phyloP scores from a whole-genome alignment of 2,113 vertebrate species.

The Salvelinus namaycush region DNA sequence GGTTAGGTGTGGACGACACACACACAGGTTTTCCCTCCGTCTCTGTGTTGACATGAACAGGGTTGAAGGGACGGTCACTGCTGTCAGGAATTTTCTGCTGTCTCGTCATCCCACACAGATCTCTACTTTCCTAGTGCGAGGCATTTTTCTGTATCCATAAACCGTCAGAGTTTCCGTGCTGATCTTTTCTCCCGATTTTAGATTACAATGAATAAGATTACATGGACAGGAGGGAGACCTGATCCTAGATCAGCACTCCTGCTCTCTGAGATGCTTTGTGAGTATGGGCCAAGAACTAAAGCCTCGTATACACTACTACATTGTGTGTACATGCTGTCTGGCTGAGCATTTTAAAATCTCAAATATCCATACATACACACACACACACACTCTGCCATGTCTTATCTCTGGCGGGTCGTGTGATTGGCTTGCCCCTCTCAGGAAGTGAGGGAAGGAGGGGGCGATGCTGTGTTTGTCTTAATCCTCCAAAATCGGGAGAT shows the following conservation, averaged over 20 bases:
- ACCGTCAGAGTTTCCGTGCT: neutral
- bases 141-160: neutral
- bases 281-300: too few relatives aligned
- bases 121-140: neutral
- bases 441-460: constrained; percentile 15
- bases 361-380: neutral
- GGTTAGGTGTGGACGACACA: too few relatives aligned
- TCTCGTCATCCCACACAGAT: neutral
- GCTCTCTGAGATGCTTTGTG: too few relatives aligned
- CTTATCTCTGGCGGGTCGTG: constrained; percentile 7
- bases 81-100: constrained; percentile 2
- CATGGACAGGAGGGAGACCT: too few relatives aligned
- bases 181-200: neutral
- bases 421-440: constrained; percentile 12
- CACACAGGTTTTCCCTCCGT: too few relatives aligned
- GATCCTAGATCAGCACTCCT: too few relatives aligned
- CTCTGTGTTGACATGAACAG: neutral
- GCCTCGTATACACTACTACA: neutral
- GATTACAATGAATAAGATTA: too few relatives aligned
- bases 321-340: neutral
- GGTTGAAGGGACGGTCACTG: neutral
- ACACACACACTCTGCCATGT: constrained; percentile 5
- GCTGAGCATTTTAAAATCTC: neutral
- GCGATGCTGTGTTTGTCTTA: constrained; percentile 24
- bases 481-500: constrained; percentile 11